A percentile compares a stretch with the other conserved stretches of the same genome.
phyloP scores from a whole-genome alignment of 2,113 vertebrate species.

The Myodes glareolus region DNA sequence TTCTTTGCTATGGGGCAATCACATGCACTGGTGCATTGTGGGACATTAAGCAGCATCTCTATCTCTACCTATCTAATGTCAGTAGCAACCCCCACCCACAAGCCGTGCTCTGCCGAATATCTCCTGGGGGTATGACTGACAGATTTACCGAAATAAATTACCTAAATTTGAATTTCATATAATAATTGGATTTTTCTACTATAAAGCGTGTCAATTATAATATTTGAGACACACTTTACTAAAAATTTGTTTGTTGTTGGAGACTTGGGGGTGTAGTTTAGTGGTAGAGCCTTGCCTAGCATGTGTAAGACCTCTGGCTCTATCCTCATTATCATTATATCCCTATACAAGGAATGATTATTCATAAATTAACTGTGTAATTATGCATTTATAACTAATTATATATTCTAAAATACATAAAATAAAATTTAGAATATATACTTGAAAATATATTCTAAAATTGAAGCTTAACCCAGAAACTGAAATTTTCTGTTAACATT shows the following conservation, averaged over 20 bases:
- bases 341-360: neutral
- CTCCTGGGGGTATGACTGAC: neutral
- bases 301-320: neutral
- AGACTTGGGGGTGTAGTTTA: neutral
- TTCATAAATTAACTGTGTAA: neutral
- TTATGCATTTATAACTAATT: neutral
- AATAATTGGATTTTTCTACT: neutral
- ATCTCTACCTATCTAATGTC: no score
- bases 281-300: neutral
- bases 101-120: neutral
- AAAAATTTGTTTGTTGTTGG: neutral
- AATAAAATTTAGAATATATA: neutral
- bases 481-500: neutral
- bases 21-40: accelerated
- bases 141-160: neutral
- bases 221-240: neutral
- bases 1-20: neutral
- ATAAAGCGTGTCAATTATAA: neutral
- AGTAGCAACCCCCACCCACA: no score
- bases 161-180: neutral
- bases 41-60: neutral
- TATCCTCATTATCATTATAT: neutral
- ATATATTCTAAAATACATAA: neutral
- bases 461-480: neutral
- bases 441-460: neutral